These are phyloP conservation scores for Halictus rubicundus DNA, from an alignment of 1,140 invertebrate species.

Conservation along the genomic window DNA sequence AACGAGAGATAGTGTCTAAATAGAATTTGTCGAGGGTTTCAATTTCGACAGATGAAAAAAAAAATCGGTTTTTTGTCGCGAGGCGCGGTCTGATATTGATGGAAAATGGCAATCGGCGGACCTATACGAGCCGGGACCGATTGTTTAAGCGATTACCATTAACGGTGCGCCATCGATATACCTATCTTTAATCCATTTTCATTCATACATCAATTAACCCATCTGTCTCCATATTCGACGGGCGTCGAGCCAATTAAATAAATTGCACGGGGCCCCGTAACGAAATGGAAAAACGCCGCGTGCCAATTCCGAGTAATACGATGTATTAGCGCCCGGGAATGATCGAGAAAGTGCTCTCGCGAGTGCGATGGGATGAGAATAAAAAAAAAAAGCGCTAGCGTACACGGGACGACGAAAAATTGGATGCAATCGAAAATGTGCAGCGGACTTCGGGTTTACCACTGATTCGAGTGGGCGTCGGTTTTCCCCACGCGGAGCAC, in stretches of 20 bases:
- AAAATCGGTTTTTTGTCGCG: neutral
- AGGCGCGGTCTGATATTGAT: neutral
- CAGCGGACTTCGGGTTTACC: neutral
- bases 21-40: neutral
- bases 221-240: conserved; percentile 16
- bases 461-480: neutral
- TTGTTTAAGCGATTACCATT: conserved; percentile 34
- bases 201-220: conserved; percentile 30
- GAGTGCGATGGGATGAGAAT: neutral
- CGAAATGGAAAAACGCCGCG: conserved; percentile 34
- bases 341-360: conserved; percentile 13
- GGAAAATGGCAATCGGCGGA: neutral
- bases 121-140: neutral
- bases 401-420: neutral
- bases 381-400: neutral
- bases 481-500: neutral
- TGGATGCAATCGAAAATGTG: neutral
- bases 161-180: conserved; percentile 26
- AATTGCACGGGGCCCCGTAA: conserved; percentile 29
- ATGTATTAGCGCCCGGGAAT: neutral
- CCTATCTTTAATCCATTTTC: conserved; percentile 46
- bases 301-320: conserved; percentile 30
- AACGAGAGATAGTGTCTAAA: neutral
- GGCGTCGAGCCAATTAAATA: conserved; percentile 35
- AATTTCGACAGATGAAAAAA: neutral